Conservation (phyloP, 1,140 invertebrate genomes). For the Zaprionus ornatus region DNA sequence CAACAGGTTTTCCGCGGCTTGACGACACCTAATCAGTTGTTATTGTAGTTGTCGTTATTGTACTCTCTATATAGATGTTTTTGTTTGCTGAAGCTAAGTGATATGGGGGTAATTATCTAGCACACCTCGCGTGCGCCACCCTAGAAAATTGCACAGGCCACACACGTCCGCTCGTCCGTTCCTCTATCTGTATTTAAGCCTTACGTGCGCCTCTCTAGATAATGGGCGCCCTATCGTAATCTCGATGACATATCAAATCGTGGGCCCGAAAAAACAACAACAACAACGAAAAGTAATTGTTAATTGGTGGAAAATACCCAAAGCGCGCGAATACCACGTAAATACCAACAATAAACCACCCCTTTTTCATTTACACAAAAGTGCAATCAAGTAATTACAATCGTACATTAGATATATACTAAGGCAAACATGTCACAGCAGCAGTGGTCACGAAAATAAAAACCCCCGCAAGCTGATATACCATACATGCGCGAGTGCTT, state of each 20-base stretch:
- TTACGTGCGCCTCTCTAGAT: slow-evolving; percentile 35
- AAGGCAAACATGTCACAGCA: neutral
- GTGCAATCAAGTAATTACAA: slow-evolving; percentile 23
- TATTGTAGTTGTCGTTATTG: slow-evolving; percentile 5
- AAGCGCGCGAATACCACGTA: neutral
- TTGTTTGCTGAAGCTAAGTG: neutral
- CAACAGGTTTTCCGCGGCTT: slow-evolving; percentile 31
- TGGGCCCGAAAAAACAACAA: slow-evolving; percentile 27
- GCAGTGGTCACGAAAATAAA: slow-evolving; percentile 12
- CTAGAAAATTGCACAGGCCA: slow-evolving; percentile 16
- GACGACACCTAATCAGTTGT: slow-evolving; percentile 55
- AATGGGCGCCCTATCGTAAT: slow-evolving; percentile 55
- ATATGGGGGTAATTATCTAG: neutral
- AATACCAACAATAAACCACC: neutral
- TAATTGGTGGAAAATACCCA: slow-evolving; percentile 57
- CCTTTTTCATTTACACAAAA: neutral
- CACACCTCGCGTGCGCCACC: neutral
- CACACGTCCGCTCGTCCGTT: neutral
- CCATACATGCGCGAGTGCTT: neutral
- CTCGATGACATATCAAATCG: slow-evolving; percentile 57
- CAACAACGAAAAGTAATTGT: slow-evolving; percentile 66
- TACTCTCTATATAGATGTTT: neutral
- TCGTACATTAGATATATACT: neutral
- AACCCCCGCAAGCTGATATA: neutral
- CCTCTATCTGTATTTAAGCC: neutral